Evolutionary conservation across 2,113 vertebrate genomes (phyloP).

Genomic region (Pollimyrus isidori): DNA sequence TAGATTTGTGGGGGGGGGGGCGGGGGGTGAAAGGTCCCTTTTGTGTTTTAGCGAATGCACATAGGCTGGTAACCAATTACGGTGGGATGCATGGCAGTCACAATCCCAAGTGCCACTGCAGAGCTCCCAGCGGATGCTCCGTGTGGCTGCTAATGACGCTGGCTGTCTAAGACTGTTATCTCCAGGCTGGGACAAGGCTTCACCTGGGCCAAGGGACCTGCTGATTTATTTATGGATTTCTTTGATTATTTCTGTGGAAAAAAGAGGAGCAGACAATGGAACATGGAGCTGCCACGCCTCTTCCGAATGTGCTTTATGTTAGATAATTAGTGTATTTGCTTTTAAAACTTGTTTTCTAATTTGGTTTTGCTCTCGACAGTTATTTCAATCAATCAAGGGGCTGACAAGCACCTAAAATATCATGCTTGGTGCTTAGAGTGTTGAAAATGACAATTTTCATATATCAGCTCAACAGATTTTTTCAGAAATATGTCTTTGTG

Average conservation of each 20-base stretch:
- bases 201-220: slow-evolving; percentile 9
- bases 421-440: background rate
- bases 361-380: background rate
- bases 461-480: background rate
- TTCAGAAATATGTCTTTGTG: background rate
- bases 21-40: slow-evolving; percentile 17
- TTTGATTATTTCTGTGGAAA: background rate
- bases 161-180: slow-evolving; percentile 12
- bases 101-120: background rate
- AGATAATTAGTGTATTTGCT: background rate
- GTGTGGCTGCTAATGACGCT: background rate
- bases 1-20: slow-evolving; percentile 9
- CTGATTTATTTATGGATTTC: slow-evolving; percentile 14
- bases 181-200: background rate
- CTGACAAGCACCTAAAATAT: background rate
- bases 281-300: background rate
- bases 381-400: background rate
- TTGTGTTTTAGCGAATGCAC: slow-evolving; percentile 15
- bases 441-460: background rate
- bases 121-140: background rate
- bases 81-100: background rate
- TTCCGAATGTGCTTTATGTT: background rate
- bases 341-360: background rate
- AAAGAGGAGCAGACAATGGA: background rate
- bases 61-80: slow-evolving; percentile 20